A percentile compares a stretch with the other conserved stretches of the same genome.
Conservation (phyloP, 2,888 invertebrate genomes). For the Eristalinus aeneus region DNA sequence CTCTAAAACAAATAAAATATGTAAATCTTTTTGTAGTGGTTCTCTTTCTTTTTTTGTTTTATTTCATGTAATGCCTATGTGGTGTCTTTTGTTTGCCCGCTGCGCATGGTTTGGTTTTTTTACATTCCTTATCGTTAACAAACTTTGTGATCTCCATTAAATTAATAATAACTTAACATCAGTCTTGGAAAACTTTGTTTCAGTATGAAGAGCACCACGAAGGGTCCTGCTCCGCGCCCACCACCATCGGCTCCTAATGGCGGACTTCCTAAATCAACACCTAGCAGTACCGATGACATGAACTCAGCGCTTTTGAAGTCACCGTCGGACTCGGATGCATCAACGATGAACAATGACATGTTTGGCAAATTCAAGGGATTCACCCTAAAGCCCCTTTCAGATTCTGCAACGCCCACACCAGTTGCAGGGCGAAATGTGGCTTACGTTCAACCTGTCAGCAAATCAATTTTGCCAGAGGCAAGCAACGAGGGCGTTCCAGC, state of each 20-base stretch:
- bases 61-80: slow-evolving; percentile 6
- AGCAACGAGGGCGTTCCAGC: slow-evolving; percentile 79
- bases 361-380: slow-evolving; percentile 95
- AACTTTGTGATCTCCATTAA: not conserved
- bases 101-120: slow-evolving; percentile 42
- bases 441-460: slow-evolving; percentile 80
- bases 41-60: slow-evolving; percentile 15
- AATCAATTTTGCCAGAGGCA: slow-evolving; percentile 73
- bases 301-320: slow-evolving; percentile 85
- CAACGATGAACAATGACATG: slow-evolving; percentile 83
- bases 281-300: slow-evolving; percentile 86
- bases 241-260: slow-evolving; percentile 75
- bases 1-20: not conserved
- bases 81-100: slow-evolving; percentile 23
- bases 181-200: slow-evolving; percentile 71
- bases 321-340: slow-evolving; percentile 82
- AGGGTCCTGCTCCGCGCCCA: slow-evolving; percentile 73
- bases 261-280: slow-evolving; percentile 81
- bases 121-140: not conserved
- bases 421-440: slow-evolving; percentile 82
- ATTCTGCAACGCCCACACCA: slow-evolving; percentile 75
- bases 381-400: slow-evolving; percentile 82
- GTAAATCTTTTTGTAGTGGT: slow-evolving; percentile 16
- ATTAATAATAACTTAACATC: slow-evolving; percentile 53
- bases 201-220: slow-evolving; percentile 77